Percentiles rank a stretch among this genome's conserved stretches.
phyloP scores from a whole-genome alignment of 2,113 vertebrate species.

The Tiliqua scincoides region DNA sequence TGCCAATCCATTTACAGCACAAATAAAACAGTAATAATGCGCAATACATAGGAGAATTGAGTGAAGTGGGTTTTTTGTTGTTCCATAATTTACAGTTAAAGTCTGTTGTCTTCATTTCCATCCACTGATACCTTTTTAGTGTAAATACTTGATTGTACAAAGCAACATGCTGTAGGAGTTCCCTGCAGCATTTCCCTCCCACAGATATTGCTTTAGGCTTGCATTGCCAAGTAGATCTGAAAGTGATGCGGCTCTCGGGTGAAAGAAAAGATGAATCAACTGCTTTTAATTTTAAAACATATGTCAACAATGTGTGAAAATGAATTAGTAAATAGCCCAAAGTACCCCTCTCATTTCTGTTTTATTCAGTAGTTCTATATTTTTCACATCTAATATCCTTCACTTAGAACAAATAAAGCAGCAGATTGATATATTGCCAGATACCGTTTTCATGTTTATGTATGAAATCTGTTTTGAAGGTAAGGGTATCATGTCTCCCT shows the following conservation, averaged over 20 bases:
- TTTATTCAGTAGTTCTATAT: background rate
- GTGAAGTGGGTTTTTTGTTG: constrained; percentile 14
- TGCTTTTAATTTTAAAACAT: constrained; percentile 50
- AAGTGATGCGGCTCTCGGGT: constrained; percentile 32
- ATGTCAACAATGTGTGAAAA: constrained; percentile 49
- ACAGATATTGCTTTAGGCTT: constrained; percentile 38
- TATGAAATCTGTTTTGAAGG: constrained; percentile 10
- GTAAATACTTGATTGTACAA: constrained; percentile 6
- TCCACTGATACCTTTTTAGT: background rate
- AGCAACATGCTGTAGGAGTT: constrained; percentile 27
- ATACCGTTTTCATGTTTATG: background rate
- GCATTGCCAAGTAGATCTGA: constrained; percentile 38
- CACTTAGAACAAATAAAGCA: constrained; percentile 22
- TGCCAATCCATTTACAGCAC: background rate
- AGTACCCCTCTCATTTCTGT: constrained; percentile 11
- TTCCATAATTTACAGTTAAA: constrained; percentile 38
- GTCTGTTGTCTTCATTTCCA: background rate
- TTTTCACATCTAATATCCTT: constrained; percentile 40
- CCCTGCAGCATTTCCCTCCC: constrained; percentile 35
- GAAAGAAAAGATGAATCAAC: constrained; percentile 41
- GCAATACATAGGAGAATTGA: constrained; percentile 14
- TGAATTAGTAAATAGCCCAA: constrained; percentile 41
- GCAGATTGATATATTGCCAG: constrained; percentile 27
- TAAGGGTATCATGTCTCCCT: constrained; percentile 30
- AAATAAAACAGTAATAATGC: constrained; percentile 3